Conservation (phyloP, 2,113 vertebrate genomes). For the Dromiciops gliroides region DNA sequence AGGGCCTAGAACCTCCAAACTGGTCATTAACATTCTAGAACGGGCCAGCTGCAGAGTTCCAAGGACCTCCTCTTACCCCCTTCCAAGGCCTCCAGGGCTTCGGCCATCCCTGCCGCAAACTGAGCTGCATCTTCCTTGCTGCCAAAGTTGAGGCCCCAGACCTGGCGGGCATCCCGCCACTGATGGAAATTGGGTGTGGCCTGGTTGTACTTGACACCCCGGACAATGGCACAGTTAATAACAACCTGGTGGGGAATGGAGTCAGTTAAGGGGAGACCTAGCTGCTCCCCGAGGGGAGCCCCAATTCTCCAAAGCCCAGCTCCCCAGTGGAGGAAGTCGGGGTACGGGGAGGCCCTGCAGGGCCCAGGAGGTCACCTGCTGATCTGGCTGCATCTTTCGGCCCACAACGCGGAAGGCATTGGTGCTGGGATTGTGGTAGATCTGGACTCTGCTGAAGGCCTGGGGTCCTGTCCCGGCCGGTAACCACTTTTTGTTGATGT, state of each 20-base stretch:
- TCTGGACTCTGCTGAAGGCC: constrained; percentile 92
- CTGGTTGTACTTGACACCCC: constrained; percentile 94
- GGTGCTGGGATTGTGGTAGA: constrained; percentile 90
- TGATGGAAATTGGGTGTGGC: constrained; percentile 95
- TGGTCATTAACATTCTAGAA: neutral
- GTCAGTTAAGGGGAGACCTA: neutral
- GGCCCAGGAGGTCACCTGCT: constrained; percentile 86
- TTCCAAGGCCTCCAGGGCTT: constrained; percentile 77
- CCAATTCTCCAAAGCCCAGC: too few relatives aligned
- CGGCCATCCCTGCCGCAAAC: constrained; percentile 86
- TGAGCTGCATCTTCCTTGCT: constrained; percentile 91
- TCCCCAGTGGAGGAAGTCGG: neutral
- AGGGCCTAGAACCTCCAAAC: neutral
- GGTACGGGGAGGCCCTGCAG: neutral
- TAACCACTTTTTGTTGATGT: constrained; percentile 91
- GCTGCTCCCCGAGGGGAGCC: neutral
- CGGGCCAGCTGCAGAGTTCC: neutral
- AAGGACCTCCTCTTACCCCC: constrained; percentile 64
- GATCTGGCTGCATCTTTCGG: constrained; percentile 92
- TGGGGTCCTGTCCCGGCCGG: constrained; percentile 89
- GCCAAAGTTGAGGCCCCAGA: constrained; percentile 95
- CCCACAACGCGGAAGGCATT: constrained; percentile 93
- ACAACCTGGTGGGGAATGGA: constrained; percentile 85
- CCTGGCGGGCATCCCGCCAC: constrained; percentile 93
- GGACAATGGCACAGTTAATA: constrained; percentile 92